Base-by-base conservation (phyloP, 2,113 vertebrate species). In the Mirza zaza region DNA sequence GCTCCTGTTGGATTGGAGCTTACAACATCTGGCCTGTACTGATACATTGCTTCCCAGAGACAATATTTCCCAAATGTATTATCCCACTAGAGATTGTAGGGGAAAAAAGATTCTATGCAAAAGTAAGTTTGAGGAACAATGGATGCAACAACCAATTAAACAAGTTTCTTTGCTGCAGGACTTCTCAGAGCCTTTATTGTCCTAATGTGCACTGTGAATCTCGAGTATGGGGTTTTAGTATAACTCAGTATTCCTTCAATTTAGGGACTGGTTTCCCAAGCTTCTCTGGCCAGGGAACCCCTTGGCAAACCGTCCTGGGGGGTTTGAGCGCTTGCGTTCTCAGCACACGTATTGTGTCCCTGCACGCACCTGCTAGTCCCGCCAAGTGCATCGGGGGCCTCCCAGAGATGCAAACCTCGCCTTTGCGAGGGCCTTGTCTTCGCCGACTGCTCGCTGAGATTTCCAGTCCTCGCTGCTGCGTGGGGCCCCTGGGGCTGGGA, bases 351-450 rank as follows among this genome's bases (percentile, higher is more conserved):
- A 1, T 0, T 25, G 4, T 8, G 2, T 18, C 25, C n/a, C 29
- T 1, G 15, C 0, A 0, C 29, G 3, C 17, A 29, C 36, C 71
- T 61, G 61, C 45, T 29, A n/a, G 20, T 27, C 8, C 3, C 1
- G 36, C 79, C 73, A 8, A n/a, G 32, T 2, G 9, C 45, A 10
- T 3, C 0, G 10, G 48, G 61, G 48, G 36, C 59, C 23, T 45
- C 75, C 67, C 59, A 27, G 14, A 75, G 45, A 55, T 4, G 14
- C 79, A 87, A 25, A 5, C 80, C 96, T 97, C 88, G 87, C 95
- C 92, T 97, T 87, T 98, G 91, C 95, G 39, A 92, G 94, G 81
- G 85, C 42, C 87, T 92, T 70, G 77, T 87, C 97, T 97, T 96
- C 90, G 86, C 36, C 48, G 55, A 3, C 25, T 71, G 48, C 83